Percentiles rank a stretch among this genome's conserved stretches.
Conservation (phyloP, 2,797 vertebrate genomes). For the Peromyscus attwateri region DNA sequence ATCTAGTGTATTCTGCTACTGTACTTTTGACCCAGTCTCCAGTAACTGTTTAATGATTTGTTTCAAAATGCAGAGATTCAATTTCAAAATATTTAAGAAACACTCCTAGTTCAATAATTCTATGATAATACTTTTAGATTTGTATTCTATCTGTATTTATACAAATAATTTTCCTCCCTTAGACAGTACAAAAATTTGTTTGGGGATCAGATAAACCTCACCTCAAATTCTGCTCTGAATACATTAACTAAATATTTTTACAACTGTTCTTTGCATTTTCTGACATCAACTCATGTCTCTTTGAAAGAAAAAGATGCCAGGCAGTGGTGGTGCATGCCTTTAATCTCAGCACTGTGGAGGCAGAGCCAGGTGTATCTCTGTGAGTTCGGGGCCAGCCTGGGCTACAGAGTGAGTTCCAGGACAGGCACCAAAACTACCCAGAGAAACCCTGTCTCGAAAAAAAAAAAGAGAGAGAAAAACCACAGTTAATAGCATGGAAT, state of each 20-base stretch:
- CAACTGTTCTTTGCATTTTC: neutral
- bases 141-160: constrained; percentile 12
- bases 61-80: constrained; percentile 37
- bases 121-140: neutral
- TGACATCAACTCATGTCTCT: neutral
- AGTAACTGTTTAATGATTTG: neutral
- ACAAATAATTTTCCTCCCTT: neutral
- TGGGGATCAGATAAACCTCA: neutral
- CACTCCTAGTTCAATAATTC: neutral
- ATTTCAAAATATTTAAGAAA: neutral
- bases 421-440: too few species aligned
- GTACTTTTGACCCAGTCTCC: neutral
- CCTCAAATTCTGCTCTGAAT: neutral
- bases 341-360: too few species aligned
- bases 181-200: neutral
- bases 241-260: neutral
- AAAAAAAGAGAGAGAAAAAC: neutral
- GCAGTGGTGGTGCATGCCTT: too few species aligned
- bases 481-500: neutral
- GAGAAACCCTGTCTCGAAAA: too few species aligned
- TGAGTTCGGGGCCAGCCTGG: too few species aligned
- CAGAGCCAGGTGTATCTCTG: too few species aligned
- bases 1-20: neutral
- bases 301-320: neutral
- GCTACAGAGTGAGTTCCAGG: too few species aligned